Conservation (phyloP, 2,888 invertebrate species). For the Drosophila pseudotakahashii region DNA sequence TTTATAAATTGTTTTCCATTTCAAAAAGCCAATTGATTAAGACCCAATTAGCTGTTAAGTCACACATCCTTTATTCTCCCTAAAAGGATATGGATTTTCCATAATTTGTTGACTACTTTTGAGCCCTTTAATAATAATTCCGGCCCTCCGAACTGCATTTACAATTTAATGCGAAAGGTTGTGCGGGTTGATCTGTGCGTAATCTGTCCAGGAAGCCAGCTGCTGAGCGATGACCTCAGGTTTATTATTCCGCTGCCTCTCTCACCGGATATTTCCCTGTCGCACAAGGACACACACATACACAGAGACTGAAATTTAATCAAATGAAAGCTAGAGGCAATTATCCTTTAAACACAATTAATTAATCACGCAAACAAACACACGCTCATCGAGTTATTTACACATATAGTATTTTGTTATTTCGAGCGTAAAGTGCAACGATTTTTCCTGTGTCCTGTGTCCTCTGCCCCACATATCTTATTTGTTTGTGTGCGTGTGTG, state of each 20-base stretch:
- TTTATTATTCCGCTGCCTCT: slow-evolving; percentile 50
- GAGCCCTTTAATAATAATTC: slow-evolving; percentile 16
- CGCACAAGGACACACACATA: slow-evolving; percentile 9
- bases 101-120: slow-evolving; percentile 24
- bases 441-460: slow-evolving; percentile 37
- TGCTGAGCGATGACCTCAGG: slow-evolving; percentile 59
- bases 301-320: slow-evolving; percentile 68
- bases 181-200: slow-evolving; percentile 23
- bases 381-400: slow-evolving; percentile 54
- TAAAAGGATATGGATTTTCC: slow-evolving; percentile 1
- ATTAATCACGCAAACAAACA: slow-evolving; percentile 72
- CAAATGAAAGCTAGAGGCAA: slow-evolving; percentile 80
- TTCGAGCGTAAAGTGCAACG: slow-evolving; percentile 60
- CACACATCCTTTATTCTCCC: slow-evolving; percentile 2
- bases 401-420: slow-evolving; percentile 65
- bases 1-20: neutral
- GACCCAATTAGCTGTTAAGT: neutral
- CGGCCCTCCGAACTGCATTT: slow-evolving; percentile 17
- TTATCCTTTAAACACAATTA: slow-evolving; percentile 81
- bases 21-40: neutral
- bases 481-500: slow-evolving; percentile 27
- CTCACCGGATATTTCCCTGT: slow-evolving; percentile 6
- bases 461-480: neutral
- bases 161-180: slow-evolving; percentile 34
- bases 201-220: slow-evolving; percentile 64